Evolutionary conservation across 2,888 invertebrate genomes (phyloP).

Genomic region (Tipula unca): DNA sequence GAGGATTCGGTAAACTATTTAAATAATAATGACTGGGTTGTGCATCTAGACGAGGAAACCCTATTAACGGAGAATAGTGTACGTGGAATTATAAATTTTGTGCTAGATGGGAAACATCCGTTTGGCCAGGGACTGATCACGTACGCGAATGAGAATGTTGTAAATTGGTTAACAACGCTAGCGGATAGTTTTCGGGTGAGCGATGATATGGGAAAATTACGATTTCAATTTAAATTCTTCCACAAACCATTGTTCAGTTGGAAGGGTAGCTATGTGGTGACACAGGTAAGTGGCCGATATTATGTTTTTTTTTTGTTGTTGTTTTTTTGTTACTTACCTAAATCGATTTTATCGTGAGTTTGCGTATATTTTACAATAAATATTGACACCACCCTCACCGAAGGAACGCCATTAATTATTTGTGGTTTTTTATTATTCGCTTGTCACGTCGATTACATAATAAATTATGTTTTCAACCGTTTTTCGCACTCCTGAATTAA

Average conservation of each 20-base stretch:
- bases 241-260: conserved; percentile 94
- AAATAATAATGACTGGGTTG: conserved; percentile 88
- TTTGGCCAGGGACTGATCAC: conserved; percentile 95
- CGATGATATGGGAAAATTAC: conserved; percentile 95
- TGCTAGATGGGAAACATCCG: conserved; percentile 85
- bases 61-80: conserved; percentile 86
- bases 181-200: conserved; percentile 94
- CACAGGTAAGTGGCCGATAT: conserved; percentile 57
- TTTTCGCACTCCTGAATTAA: background rate
- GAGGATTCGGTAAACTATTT: conserved; percentile 82
- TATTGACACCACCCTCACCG: background rate
- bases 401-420: background rate
- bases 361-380: background rate
- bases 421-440: background rate
- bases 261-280: conserved; percentile 97
- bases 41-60: conserved; percentile 96
- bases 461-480: background rate
- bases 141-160: conserved; percentile 92
- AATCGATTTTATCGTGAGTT: background rate
- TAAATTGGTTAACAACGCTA: conserved; percentile 93
- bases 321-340: background rate
- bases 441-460: background rate
- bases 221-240: conserved; percentile 85
- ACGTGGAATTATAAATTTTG: conserved; percentile 86
- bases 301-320: background rate